Evolutionary conservation across 1,140 invertebrate species (phyloP), one percentile per base, ranked within the genome.

Genomic region (Lordiphosa stackelbergi): DNA sequence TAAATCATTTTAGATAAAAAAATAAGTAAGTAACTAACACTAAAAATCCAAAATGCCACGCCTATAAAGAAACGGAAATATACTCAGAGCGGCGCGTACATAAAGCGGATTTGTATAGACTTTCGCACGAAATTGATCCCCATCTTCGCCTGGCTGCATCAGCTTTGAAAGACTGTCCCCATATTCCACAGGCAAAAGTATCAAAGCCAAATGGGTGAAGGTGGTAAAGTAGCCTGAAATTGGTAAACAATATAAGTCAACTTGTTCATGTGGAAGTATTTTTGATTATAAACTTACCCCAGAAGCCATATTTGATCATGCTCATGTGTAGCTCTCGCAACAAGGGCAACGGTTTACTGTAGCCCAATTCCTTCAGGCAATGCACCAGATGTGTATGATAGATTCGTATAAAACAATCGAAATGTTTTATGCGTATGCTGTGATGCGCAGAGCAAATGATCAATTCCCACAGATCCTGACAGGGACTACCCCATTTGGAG

Each of bases 391-490:
- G 77, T 2, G 57, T 71, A 37, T 87, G 85, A 46, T 87, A 87
- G 34, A 83, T 70, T 48, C 85, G 45, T 4, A 87, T 41, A 34
- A 87, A 86, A 37, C 64, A 70, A 47, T 87, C 85, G 5, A 87
- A 87, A 5, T 84, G 61, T 10, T 70, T 69, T 13, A 79, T 86
- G n/a, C 85, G 54, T 35, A 86, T 46, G 54, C 74, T 73, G 40
- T 81, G 72, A 22, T 75, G 63, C 0, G 77, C 41, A 4, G 85
- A 87, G 10, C 85, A 71, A 6, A 87, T 66, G 8, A 87, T 87
- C 5, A 87, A 19, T 28, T 71, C 70, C 81, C 81, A 86, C 2
- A 89, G 45, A 61, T 89, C 89, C 36, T 87, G 63, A 2, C 81
- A 85, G 2, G 87, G 87, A 52, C 87, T 88, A 5, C 74, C 86